Percentiles rank a stretch among this genome's conserved stretches.
phyloP scores from a whole-genome alignment of 2,888 invertebrate species.

The Brachyptera risi region DNA sequence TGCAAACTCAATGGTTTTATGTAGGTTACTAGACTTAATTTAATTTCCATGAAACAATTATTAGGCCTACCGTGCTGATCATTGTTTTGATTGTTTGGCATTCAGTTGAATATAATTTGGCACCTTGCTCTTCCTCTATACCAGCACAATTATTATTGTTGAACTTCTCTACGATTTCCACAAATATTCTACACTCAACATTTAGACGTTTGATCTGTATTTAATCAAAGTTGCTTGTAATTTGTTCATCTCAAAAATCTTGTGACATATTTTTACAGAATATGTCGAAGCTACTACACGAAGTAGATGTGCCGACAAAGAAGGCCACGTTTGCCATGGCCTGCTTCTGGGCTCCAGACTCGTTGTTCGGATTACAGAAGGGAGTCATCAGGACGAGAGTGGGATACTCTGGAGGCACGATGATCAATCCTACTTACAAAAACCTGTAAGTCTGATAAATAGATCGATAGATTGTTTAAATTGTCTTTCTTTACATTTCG shows the following conservation, averaged over 20 bases:
- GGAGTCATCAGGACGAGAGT: constrained; percentile 88
- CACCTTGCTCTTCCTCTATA: background rate
- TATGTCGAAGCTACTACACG: constrained; percentile 50
- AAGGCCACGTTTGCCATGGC: constrained; percentile 90
- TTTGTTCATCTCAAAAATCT: too few species aligned
- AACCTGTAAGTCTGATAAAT: constrained; percentile 84
- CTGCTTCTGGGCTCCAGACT: constrained; percentile 91
- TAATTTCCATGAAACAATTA: too few species aligned
- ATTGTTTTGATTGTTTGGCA: background rate
- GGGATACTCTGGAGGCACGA: constrained; percentile 87
- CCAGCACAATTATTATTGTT: too few species aligned
- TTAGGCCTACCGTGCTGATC: too few species aligned
- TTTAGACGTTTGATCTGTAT: too few species aligned
- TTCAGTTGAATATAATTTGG: background rate
- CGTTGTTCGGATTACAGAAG: constrained; percentile 68
- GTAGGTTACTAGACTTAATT: too few species aligned
- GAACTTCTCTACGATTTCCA: too few species aligned
- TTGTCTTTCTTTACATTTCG: too few species aligned
- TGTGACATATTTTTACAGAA: background rate
- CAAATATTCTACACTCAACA: background rate
- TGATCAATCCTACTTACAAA: constrained; percentile 75
- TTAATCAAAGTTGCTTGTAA: too few species aligned
- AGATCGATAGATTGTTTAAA: too few species aligned
- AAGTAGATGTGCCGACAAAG: constrained; percentile 59
- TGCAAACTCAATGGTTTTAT: too few species aligned